phyloP scores from a whole-genome alignment of 2,797 vertebrate genomes.

The Cryptoprocta ferox region DNA sequence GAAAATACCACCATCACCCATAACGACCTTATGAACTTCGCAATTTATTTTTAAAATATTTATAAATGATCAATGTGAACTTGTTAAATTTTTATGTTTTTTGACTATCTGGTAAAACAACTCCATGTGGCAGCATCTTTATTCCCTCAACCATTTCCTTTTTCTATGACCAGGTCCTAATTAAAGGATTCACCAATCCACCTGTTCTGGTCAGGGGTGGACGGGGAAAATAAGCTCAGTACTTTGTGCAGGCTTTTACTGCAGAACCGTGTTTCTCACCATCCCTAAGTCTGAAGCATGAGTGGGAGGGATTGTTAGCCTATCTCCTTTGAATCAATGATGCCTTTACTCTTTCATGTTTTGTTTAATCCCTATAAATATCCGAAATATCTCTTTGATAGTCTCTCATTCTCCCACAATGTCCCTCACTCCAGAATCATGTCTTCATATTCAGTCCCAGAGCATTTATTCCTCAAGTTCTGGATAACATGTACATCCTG shows the following conservation, averaged over 20 bases:
- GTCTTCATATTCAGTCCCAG: not conserved
- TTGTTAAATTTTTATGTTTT: not conserved
- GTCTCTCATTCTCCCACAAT: not conserved
- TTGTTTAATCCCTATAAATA: not conserved
- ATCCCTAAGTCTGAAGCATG: not conserved
- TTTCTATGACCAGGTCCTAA: not conserved
- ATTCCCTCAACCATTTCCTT: not conserved
- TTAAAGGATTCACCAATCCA: not conserved
- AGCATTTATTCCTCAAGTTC: not conserved
- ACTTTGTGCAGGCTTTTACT: not conserved
- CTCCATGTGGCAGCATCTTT: not conserved
- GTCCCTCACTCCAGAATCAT: not conserved
- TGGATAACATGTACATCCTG: not conserved
- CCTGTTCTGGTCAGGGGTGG: not conserved
- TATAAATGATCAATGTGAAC: not conserved
- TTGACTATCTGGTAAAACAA: not conserved
- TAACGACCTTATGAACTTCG: not conserved
- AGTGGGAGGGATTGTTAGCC: not conserved
- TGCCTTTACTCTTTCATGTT: not conserved
- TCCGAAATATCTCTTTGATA: not conserved
- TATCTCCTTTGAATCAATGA: not conserved
- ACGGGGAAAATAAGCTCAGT: not conserved
- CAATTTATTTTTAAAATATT: not conserved
- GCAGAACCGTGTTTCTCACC: not conserved
- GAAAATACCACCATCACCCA: not conserved